These are phyloP conservation scores for Anolis sagrei DNA, from an alignment of 2,113 vertebrate genomes.

Conservation along the genomic window DNA sequence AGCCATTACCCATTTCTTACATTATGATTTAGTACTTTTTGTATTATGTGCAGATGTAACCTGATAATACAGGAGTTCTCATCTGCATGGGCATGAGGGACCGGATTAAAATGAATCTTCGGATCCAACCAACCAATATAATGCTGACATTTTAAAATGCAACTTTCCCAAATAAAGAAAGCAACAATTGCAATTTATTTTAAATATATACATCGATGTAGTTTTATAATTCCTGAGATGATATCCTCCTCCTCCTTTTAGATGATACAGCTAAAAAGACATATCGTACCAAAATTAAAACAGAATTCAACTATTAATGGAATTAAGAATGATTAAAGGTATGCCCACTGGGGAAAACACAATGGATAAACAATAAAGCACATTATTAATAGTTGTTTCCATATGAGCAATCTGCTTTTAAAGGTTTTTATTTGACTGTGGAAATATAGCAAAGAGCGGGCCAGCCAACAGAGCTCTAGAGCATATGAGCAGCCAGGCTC, in stretches of 20 bases:
- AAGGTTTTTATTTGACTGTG: too few species aligned
- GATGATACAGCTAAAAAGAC: too few species aligned
- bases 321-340: too few species aligned
- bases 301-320: too few species aligned
- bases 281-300: too few species aligned
- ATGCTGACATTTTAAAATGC: not conserved
- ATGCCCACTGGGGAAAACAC: too few species aligned
- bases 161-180: not conserved
- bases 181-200: not conserved
- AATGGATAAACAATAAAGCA: too few species aligned
- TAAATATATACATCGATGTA: not conserved
- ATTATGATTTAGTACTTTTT: not conserved
- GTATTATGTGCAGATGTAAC: conserved; percentile 5
- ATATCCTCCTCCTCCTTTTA: not conserved
- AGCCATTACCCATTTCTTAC: not conserved
- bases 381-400: too few species aligned
- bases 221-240: not conserved
- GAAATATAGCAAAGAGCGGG: too few species aligned
- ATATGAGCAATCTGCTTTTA: too few species aligned
- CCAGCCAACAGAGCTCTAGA: too few species aligned
- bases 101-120: not conserved
- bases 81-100: not conserved
- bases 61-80: not conserved
- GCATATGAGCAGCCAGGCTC: too few species aligned
- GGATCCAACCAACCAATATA: not conserved